Percentiles rank a stretch among this genome's conserved stretches.
Evolutionary conservation across 1,140 invertebrate genomes (phyloP).

Genomic region (Psilanteris sp.): DNA sequence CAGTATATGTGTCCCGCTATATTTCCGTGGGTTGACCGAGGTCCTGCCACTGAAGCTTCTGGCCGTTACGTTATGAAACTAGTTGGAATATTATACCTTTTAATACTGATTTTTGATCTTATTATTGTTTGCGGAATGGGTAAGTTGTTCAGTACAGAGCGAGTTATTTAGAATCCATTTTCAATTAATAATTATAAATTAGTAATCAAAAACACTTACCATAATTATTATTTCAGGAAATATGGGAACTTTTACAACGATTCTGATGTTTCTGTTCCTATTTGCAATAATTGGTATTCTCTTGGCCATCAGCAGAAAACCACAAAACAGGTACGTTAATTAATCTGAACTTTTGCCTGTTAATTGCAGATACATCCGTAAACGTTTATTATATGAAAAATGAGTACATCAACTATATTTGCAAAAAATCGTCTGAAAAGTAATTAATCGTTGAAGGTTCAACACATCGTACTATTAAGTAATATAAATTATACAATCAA

Average conservation of each 20-base stretch:
- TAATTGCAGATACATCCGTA: too few relatives aligned
- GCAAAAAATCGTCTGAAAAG: too few relatives aligned
- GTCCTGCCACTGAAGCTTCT: constrained; percentile 90
- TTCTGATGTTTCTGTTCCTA: constrained; percentile 86
- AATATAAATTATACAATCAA: too few relatives aligned
- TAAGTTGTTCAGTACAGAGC: too few relatives aligned
- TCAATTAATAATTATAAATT: too few relatives aligned
- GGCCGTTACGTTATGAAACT: constrained; percentile 93
- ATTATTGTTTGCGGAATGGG: constrained; percentile 90
- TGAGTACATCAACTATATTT: too few relatives aligned
- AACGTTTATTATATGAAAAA: too few relatives aligned
- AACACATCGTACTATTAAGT: too few relatives aligned
- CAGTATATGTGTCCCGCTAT: constrained; percentile 91
- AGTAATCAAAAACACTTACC: too few relatives aligned
- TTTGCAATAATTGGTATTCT: constrained; percentile 88
- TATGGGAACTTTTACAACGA: constrained; percentile 84
- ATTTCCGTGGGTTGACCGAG: constrained; percentile 92
- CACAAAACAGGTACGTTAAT: constrained; percentile 95
- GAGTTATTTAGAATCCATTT: too few relatives aligned
- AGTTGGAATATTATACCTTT: constrained; percentile 89
- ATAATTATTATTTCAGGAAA: constrained; percentile 72
- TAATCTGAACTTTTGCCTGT: too few relatives aligned
- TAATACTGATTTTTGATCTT: constrained; percentile 91
- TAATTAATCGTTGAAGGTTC: too few relatives aligned
- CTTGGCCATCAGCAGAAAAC: constrained; percentile 91